Evolutionary conservation across 2,113 vertebrate genomes (phyloP), one percentile per base, ranked within the genome.

Genomic region (Carassius gibelio): DNA sequence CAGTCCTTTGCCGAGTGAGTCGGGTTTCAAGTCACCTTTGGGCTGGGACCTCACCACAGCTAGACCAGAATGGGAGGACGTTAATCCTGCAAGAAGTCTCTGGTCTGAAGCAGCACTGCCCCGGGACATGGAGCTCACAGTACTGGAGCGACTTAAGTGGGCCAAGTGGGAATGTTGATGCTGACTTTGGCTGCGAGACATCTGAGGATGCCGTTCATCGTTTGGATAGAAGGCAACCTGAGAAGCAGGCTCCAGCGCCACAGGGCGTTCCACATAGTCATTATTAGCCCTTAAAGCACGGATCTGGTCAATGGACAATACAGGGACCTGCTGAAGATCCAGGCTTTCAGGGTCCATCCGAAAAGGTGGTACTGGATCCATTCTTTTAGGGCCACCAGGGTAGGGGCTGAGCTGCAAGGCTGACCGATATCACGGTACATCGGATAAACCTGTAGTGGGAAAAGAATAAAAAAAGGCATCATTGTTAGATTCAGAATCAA

Each of bases 231-330:
- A 94, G 3, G 96, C 94, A 15, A 96, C 95, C 90, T 94, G 94
- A 13, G 94, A 81, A 0, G 88, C 84, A 66, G 93, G 95, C 77
- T 95, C 93, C 14, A 96, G 93, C 0, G 91, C 86, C 26, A 96
- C 93, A 0, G 98, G 98, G 30, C 96, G 91, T 8, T 99, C 98
- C 96, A 99, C 96, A 69, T 99, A 99, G 94, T 99, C 97, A 89
- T 99, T 99, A 94, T 92, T 97, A 92, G 96, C 96, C 13, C 96
- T 95, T 92, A 97, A 97, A 91, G 96, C 94, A 66, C 95, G 95
- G 92, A 99, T 98, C 92, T 99, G 97, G 87, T 98, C 96, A 3
- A 99, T 96, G 82, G 98, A 98, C 87, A 99, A 95, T 80, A 99
- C 96, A 26, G 90, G 91, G 42, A 91, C 92, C 91, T 96, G 97